Evolutionary conservation across 2,797 vertebrate genomes (phyloP), one percentile per base, ranked within the genome.

Genomic region (Salarias fasciatus): DNA sequence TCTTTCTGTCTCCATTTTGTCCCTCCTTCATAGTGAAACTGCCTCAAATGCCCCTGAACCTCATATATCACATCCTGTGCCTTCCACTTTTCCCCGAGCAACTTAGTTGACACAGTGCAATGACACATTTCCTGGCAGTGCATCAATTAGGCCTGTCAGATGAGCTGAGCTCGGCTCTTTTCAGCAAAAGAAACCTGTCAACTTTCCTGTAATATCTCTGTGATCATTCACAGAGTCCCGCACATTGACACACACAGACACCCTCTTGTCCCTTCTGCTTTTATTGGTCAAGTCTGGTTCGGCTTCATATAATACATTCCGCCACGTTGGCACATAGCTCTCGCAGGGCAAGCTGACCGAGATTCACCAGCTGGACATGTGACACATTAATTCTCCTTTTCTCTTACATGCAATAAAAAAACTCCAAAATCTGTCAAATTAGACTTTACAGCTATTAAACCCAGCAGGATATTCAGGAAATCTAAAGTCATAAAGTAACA

Each of bases 71-170:
- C 45, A 53, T 61, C 14, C 9, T 0, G 47, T 29, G 8, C 47
- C 13, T 53, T 64, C 30, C 18, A 29, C 44, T 69, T 70, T 55
- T 50, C 36, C 45, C 48, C 1, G 14, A 35, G 28, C 30, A 68
- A 65, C 72, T 58, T 64, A 6, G 51, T 40, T 62, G 56, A 68
- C 48, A 49, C 6, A 5, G 47, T 11, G 28, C 62, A 15, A 41
- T 66, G 74, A 78, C 68, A 73, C 55, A 64, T 78, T 71, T 71
- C 48, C 42, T 68, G 63, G 69, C 75, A 43, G 57, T 33, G 53
- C 51, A 70, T 84, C 76, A 78, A 70, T 83, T 84, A 77, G 55
- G 65, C 47, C 61, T 64, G 75, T 73, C 77, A 82, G 45, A 68
- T 47, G 38, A 24, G 65, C 64, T 67, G 65, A 72, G 64, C 49